Evolutionary conservation across 2,113 vertebrate genomes (phyloP), one percentile per base, ranked within the genome.

Genomic region (Clarias macrocephalus): DNA sequence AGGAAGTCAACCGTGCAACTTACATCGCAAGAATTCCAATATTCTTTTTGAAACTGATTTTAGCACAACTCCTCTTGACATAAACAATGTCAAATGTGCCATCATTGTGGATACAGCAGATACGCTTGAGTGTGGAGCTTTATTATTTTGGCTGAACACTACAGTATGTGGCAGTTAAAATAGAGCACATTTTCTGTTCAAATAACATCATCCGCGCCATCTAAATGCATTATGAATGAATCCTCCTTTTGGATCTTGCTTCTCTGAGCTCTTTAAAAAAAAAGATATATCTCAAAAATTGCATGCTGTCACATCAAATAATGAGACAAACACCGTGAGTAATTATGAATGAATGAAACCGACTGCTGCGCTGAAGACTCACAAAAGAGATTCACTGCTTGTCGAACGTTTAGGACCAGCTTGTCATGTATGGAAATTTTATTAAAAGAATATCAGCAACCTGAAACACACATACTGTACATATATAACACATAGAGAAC

Each of bases 171-270:
- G 80, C 73, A 81, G 68, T 77, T 80, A 85, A 91, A 91, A 85
- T 65, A 88, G 85, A 88, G 88, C 83, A 70, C 85, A 88, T 90
- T 93, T 93, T 95, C 94, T 92, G 42, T 80, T 80, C 62, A 54
- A 83, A 94, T 95, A 92, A 91, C 90, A 83, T 94, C 93, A 93
- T 83, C 75, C 30, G n/a, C 63, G 77, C 86, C 90, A 89, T 90
- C 89, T 87, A 54, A 60, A 84, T 81, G 87, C 91, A 92, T 93
- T 91, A 92, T 54, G 63, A 89, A 90, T 88, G 88, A 90, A 86
- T 87, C 90, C 66, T 77, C 88, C 91, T 91, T 93, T 89, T 93
- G 73, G 81, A 88, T 68, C 68, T 66, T 60, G 88, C 87, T 89
- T 88, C 86, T 54, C 86, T 84, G 90, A 91, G 85, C 88, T 90